These are phyloP conservation scores for Ceratosolen solmsi DNA, from an alignment of 1,140 invertebrate species.

Conservation along the genomic window DNA sequence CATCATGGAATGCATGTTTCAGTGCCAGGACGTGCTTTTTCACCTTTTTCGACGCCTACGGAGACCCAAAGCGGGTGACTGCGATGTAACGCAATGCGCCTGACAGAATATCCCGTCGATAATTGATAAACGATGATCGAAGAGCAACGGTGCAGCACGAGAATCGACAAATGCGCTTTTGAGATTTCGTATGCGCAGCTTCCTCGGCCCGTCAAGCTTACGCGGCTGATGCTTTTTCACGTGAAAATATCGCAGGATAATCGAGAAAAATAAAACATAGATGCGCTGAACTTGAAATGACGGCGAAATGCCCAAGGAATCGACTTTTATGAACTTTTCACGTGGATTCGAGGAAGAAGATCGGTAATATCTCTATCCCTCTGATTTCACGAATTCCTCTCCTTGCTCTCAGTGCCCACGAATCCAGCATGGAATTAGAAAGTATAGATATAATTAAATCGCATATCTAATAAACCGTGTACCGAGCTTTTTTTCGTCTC, in stretches of 20 bases:
- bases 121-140: constrained; percentile 52
- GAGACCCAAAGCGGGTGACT: neutral
- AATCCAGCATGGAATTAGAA: too few species aligned
- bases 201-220: constrained; percentile 20
- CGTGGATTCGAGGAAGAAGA: neutral
- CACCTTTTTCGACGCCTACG: constrained; percentile 30
- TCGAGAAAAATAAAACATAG: constrained; percentile 29
- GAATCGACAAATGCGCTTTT: constrained; percentile 25
- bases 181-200: constrained; percentile 31
- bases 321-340: constrained; percentile 13
- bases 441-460: too few species aligned
- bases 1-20: constrained; percentile 10
- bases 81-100: constrained; percentile 41
- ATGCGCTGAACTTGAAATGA: constrained; percentile 46
- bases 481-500: too few species aligned
- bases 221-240: constrained; percentile 21
- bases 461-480: too few species aligned
- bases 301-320: neutral
- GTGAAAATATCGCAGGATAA: constrained; percentile 26
- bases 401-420: too few species aligned
- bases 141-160: neutral
- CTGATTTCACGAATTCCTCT: too few species aligned
- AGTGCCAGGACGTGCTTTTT: constrained; percentile 45
- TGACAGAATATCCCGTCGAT: constrained; percentile 51
- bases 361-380: too few species aligned